Evolutionary conservation across 2,888 invertebrate species (phyloP), one percentile per base, ranked within the genome.

Genomic region (Trypoxylon attenuatum): DNA sequence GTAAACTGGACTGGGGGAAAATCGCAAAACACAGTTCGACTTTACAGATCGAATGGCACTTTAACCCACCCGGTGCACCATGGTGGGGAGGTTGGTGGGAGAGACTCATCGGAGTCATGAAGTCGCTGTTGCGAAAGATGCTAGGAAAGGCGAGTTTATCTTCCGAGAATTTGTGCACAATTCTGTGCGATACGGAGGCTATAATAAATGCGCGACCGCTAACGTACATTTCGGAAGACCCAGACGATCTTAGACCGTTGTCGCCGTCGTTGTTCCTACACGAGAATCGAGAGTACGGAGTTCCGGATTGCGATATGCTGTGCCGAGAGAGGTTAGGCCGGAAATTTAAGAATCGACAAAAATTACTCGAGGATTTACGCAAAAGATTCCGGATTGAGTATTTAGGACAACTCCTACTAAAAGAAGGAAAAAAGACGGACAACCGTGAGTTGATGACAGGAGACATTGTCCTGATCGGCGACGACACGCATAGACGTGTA

Each of bases 11-110:
- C 46, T 81, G 77, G 80, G 60, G 71, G 1, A 39, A 45, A 5
- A 75, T 84, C 18, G 6, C 19, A 4, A 33, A 65, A 10, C 50
- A 65, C 21, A 68, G 69, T 18, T 16, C 69, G 0, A 50, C 70
- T 1, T 46, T 71, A 29, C 62, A 43, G 51, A 71, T 69, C 69
- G 71, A 65, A 54, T 83, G 76, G 84, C 62, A 66, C 8, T 88
- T 87, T 62, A 88, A 83, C 50, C 82, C 85, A 3, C 86, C 85
- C 3, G 68, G 78, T 0, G 83, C 87, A 2, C 71, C 87, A n/a
- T n/a, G n/a, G 1, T 84, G 84, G 86, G 87, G 87, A 46, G 87
- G 88, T 39, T 84, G 83, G 70, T 88, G 85, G 79, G 39, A 39
- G 39, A 8, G 39, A 16, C 21, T 65, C 6, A 42, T 71, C 2